Conservation (phyloP, 2,888 invertebrate species). For the Drosophila cognata region DNA sequence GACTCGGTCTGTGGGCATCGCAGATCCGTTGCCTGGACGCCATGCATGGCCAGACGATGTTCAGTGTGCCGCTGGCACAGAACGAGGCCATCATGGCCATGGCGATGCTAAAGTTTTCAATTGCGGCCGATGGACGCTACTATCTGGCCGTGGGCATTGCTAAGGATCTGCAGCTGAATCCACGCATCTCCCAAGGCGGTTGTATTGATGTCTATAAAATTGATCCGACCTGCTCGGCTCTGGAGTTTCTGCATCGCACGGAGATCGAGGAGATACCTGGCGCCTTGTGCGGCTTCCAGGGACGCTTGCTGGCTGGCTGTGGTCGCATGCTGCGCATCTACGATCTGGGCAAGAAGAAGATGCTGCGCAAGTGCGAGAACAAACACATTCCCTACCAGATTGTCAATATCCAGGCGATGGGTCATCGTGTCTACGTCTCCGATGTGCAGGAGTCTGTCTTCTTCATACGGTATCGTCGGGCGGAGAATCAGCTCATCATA, state of each 20-base stretch:
- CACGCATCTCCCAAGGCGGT: conserved; percentile 92
- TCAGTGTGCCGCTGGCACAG: conserved; percentile 93
- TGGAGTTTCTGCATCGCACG: conserved; percentile 97
- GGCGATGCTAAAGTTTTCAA: conserved; percentile 92
- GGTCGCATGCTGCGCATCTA: conserved; percentile 96
- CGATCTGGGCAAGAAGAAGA: conserved; percentile 98
- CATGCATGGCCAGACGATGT: conserved; percentile 91
- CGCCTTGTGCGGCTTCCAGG: conserved; percentile 96
- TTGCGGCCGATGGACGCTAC: conserved; percentile 85
- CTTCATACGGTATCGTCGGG: conserved; percentile 96
- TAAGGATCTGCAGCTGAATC: conserved; percentile 95
- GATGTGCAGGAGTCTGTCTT: conserved; percentile 99
- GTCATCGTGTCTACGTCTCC: conserved; percentile 96
- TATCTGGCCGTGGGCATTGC: conserved; percentile 95
- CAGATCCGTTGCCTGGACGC: conserved; percentile 95
- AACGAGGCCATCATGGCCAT: conserved; percentile 98
- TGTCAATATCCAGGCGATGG: conserved; percentile 96
- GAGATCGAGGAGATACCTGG: conserved; percentile 96
- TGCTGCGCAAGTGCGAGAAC: conserved; percentile 99
- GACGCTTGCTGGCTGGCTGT: conserved; percentile 95
- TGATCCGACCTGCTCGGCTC: conserved; percentile 91
- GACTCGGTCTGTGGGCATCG: conserved; percentile 98
- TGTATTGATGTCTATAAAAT: conserved; percentile 92
- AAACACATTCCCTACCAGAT: conserved; percentile 98
- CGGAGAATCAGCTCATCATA: conserved; percentile 98